Evolutionary conservation across 1,140 invertebrate genomes (phyloP), one percentile per base, ranked within the genome.

Genomic region (Dendrolimus punctatus): DNA sequence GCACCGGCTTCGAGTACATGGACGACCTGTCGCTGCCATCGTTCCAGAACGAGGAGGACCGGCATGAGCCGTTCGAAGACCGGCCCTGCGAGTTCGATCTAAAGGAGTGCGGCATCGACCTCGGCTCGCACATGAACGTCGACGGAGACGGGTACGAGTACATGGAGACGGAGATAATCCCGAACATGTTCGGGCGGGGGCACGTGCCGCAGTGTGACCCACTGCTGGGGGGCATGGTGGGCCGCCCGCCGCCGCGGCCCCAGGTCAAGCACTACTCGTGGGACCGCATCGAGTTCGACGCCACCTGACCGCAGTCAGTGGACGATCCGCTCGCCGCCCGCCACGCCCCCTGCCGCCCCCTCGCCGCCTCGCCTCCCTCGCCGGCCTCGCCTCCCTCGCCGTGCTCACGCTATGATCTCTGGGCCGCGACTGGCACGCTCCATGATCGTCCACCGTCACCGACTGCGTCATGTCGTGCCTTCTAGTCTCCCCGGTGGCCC

Each of bases 281-380:
- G 87, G 85, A 88, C 60, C 71, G 69, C 48, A 76, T 83, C 54
- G 85, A 87, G 62, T 87, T 68, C 64, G 84, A 86, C 58, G 77
- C 78, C 73, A 88, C 85, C 62, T 88, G 85, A 88, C 82, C 73
- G 23, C 23, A 1, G 23, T 23, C 23, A 3, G 1, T 23, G 1
- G 23, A 23, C 3, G 23, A 2, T 3, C 23, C 23, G 23, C 23
- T 53, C 58, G 36, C 46, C 23, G 40, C 58, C 38, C 38, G 52
- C 23, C 49, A n/a, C 51, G 42, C 38, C 23, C 23, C 23, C 44
- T 58, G 46, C 41, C 55, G 49, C 6, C 43, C 51, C 6, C 52
- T 8, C 23, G 46, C 23, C 6, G n/a, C n/a, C n/a, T n/a, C 39
- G 9, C 9, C 43, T 53, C 49, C 54, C 8, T 37, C 23, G 46